These are phyloP conservation scores for Cataglyphis livida DNA, from an alignment of 2,888 invertebrate genomes.

Conservation along the genomic window DNA sequence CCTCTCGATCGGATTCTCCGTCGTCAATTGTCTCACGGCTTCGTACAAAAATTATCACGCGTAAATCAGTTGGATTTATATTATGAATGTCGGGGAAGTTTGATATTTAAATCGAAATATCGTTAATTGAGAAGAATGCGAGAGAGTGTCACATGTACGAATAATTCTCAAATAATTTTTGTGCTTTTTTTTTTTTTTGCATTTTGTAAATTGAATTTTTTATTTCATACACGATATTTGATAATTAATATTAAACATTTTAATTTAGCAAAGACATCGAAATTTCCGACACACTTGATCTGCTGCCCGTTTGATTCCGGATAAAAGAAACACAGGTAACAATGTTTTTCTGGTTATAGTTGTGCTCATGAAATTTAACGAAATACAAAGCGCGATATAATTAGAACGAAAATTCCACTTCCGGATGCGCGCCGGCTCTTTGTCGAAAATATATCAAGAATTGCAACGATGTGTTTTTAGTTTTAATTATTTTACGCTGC, in stretches of 20 bases:
- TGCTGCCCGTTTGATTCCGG: conserved; percentile 39
- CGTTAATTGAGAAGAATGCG: not conserved
- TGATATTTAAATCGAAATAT: conserved; percentile 15
- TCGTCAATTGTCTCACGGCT: not conserved
- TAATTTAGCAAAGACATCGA: conserved; percentile 28
- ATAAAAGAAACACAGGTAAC: conserved; percentile 34
- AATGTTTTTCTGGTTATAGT: conserved; percentile 45
- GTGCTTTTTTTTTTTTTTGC: not conserved
- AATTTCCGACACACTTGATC: conserved; percentile 28
- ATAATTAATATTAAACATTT: conserved; percentile 41
- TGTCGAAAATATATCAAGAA: conserved; percentile 54
- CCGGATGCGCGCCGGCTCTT: conserved; percentile 41
- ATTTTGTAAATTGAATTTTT: conserved; percentile 16
- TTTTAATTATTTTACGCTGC: conserved; percentile 52
- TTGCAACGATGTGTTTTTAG: conserved; percentile 54
- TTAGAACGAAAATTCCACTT: conserved; percentile 53
- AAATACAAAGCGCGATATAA: conserved; percentile 54
- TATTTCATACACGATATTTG: not conserved
- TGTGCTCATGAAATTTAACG: conserved; percentile 50
- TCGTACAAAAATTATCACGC: not conserved
- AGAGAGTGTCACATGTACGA: not conserved
- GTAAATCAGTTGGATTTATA: conserved; percentile 2
- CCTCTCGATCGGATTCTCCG: not conserved
- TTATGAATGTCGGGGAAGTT: not conserved
- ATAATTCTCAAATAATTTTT: conserved; percentile 16